Conservation (phyloP, 1,140 invertebrate genomes). For the Periplaneta americana region DNA sequence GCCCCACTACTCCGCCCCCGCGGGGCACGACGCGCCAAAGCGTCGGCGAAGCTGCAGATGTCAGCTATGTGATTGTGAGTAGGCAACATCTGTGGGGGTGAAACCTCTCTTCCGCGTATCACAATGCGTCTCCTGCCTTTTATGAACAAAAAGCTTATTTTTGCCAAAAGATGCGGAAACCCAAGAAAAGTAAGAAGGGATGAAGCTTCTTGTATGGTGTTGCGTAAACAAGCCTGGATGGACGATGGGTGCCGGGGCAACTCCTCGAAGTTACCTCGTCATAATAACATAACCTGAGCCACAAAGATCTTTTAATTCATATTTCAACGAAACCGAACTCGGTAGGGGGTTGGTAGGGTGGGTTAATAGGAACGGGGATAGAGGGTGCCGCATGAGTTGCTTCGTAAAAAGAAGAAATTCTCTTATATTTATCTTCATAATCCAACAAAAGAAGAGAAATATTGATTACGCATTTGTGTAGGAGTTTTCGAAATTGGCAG, state of each 20-base stretch:
- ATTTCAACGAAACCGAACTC: background rate
- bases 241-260: no score
- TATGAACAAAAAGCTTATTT: background rate
- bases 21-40: background rate
- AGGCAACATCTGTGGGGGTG: background rate
- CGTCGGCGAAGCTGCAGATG: no score
- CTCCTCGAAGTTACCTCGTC: background rate
- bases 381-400: background rate
- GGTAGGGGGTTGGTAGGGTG: background rate
- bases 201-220: background rate
- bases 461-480: background rate
- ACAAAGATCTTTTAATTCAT: background rate
- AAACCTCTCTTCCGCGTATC: background rate
- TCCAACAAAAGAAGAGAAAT: background rate
- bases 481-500: no score
- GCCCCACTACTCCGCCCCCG: no score
- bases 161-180: background rate
- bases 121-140: no score
- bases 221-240: no score
- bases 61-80: background rate
- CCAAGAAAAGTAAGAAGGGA: background rate
- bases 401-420: background rate
- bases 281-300: background rate
- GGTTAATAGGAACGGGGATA: no score
- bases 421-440: background rate